These are phyloP conservation scores for Agapornis roseicollis DNA, from an alignment of 2,113 vertebrate species.

Conservation along the genomic window DNA sequence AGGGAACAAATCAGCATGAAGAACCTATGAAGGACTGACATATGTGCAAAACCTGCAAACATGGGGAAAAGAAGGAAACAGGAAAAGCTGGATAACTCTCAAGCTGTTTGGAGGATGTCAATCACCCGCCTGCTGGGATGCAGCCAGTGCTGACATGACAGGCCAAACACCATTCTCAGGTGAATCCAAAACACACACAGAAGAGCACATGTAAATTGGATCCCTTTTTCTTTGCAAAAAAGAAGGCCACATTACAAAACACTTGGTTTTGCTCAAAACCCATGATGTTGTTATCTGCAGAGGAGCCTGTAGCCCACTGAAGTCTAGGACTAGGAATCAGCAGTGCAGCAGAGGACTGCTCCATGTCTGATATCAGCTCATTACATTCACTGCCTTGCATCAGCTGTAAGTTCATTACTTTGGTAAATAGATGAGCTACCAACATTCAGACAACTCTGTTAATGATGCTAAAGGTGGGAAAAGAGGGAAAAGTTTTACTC, in stretches of 20 bases:
- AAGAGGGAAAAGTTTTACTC: not conserved
- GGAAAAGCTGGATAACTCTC: not conserved
- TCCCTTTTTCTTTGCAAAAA: not conserved
- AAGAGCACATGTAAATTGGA: accelerated
- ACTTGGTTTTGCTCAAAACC: not conserved
- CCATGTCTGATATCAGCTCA: not conserved
- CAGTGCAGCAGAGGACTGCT: not conserved
- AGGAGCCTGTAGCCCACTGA: not conserved
- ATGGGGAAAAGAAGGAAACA: not conserved
- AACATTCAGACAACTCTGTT: not conserved
- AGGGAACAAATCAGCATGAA: not conserved
- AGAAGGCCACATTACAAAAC: accelerated
- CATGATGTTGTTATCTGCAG: not conserved
- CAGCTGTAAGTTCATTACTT: not conserved
- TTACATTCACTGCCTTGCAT: not conserved
- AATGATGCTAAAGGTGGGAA: not conserved
- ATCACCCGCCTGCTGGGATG: not conserved
- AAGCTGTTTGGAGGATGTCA: not conserved
- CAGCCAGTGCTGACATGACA: not conserved
- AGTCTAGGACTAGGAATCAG: not conserved
- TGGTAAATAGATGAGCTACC: not conserved
- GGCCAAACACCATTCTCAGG: not conserved
- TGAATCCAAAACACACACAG: not conserved
- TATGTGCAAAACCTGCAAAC: not conserved
- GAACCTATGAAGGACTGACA: not conserved